Evolutionary conservation across 2,113 vertebrate species (phyloP), one percentile per base, ranked within the genome.

Genomic region (Apaloderma vittatum): DNA sequence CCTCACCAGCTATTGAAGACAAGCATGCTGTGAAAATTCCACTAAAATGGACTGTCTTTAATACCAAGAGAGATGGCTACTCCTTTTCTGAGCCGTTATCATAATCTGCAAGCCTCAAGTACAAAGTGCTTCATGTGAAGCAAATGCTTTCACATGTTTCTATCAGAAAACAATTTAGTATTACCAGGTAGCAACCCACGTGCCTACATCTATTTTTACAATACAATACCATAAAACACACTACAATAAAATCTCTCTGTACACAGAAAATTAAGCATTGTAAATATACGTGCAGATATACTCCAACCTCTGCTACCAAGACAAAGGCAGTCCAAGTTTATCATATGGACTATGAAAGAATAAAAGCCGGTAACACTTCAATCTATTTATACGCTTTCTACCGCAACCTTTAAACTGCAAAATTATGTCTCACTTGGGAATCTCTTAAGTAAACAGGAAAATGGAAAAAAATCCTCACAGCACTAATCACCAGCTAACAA

Each of bases 311-410:
- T 90, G 87, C 75, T 86, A 74, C 78, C 66, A 48, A 93, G 88
- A 51, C 62, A 88, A 97, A 94, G 37, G 22, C 86, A 93, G 48
- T 61, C 34, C 52, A 54, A 87, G 93, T 97, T 98, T 92, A 98
- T 97, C 95, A 98, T 91, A 61, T 37, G 88, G 85, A 97, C 88
- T 92, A 80, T 84, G 81, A 97, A 77, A 95, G 91, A 97, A 98
- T 96, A 95, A 94, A 97, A 98, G 93, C 83, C 95, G 96, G 72
- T 43, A 85, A 94, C 67, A 80, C 63, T 93, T 91, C 91, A 96
- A 97, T 97, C 95, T 96, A 62, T 51, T 92, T 92, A 70, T 75
- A 92, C 77, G 63, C 83, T 90, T 84, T 58, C 82, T 55, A 90
- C 93, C 79, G 93, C 55, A 96, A 92, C 97, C 96, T 98, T 97